These are phyloP conservation scores for Hymenopus coronatus DNA, from an alignment of 2,888 invertebrate genomes.

Conservation along the genomic window DNA sequence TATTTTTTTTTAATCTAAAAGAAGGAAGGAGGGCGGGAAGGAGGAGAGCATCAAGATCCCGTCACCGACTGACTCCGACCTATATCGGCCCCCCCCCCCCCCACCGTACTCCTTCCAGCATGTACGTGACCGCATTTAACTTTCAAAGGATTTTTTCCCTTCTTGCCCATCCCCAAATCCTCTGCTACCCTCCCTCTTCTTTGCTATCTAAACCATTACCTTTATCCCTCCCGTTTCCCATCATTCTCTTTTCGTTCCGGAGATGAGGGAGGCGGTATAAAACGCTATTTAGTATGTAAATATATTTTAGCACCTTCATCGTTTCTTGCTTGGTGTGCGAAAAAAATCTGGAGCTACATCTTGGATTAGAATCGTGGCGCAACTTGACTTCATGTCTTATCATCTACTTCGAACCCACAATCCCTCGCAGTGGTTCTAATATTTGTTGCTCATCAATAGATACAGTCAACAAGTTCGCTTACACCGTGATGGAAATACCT, in stretches of 20 bases:
- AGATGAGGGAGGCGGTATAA: not conserved
- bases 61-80: not conserved
- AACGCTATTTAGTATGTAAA: slow-evolving; percentile 29
- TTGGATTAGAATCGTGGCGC: not conserved
- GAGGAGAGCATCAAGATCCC: not conserved
- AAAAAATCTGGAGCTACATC: not conserved
- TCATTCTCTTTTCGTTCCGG: not conserved
- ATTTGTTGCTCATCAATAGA: no score
- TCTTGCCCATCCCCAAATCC: not conserved
- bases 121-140: slow-evolving; percentile 13
- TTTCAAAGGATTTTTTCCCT: slow-evolving; percentile 12
- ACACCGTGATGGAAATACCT: no score
- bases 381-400: not conserved
- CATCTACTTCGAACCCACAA: not conserved
- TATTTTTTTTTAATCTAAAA: not conserved
- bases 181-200: not conserved
- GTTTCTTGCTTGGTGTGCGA: not conserved
- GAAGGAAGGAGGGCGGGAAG: not conserved
- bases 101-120: not conserved
- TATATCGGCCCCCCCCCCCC: not conserved
- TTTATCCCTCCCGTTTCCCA: not conserved
- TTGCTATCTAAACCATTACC: not conserved
- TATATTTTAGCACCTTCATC: slow-evolving; percentile 28
- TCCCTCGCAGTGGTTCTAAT: no score
- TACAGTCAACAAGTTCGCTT: no score